phyloP scores from a whole-genome alignment of 2,888 invertebrate genomes.

The Melieria crassipennis region DNA sequence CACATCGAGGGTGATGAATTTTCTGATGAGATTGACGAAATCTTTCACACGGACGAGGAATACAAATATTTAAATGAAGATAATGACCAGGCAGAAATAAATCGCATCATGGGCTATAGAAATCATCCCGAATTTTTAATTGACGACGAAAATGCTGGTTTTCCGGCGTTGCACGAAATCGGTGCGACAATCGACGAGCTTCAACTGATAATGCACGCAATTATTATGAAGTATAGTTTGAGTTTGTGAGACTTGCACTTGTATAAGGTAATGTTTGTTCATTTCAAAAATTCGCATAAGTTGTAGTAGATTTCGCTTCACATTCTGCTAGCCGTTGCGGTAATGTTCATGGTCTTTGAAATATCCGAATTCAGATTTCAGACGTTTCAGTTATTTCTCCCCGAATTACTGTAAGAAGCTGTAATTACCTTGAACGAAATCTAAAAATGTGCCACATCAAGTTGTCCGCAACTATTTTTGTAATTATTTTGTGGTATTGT shows the following conservation, averaged over 20 bases:
- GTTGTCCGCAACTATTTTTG: no score
- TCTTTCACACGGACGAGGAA: slow-evolving; percentile 51
- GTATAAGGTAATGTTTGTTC: no score
- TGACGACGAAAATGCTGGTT: slow-evolving; percentile 56
- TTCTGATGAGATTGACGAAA: slow-evolving; percentile 19
- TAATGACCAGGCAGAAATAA: slow-evolving; percentile 52
- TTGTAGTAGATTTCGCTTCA: no score
- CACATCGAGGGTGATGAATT: slow-evolving; percentile 59
- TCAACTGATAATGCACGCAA: slow-evolving; percentile 65
- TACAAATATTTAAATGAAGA: slow-evolving; percentile 37
- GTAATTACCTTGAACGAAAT: no score
- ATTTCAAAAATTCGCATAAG: no score
- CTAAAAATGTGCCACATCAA: no score
- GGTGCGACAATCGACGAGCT: slow-evolving; percentile 66
- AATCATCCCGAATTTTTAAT: slow-evolving; percentile 56
- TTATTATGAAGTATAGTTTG: slow-evolving; percentile 64
- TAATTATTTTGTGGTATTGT: no score
- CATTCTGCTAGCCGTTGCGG: no score
- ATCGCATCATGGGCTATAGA: slow-evolving; percentile 57
- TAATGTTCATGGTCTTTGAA: no score
- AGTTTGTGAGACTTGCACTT: slow-evolving; percentile 50
- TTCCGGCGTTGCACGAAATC: slow-evolving; percentile 63
- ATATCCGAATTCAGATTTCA: no score
- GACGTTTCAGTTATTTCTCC: no score
- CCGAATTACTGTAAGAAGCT: no score